phyloP scores from a whole-genome alignment of 2,888 invertebrate species.

The Quadriops clusia region DNA sequence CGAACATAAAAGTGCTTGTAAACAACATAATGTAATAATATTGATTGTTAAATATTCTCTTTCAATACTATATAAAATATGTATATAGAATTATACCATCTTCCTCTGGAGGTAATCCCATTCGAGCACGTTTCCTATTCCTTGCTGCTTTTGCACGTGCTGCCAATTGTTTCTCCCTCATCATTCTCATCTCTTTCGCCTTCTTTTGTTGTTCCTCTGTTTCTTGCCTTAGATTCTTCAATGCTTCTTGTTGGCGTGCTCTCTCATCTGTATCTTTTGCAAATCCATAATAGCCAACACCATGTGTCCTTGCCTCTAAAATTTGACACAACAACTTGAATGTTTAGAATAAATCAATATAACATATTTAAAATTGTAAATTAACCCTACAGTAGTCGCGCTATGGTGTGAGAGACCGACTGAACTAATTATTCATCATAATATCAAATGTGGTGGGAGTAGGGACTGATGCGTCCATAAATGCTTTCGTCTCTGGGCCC shows the following conservation, averaged over 20 bases:
- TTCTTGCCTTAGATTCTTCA: slow-evolving; percentile 57
- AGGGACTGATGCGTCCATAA: too few species aligned
- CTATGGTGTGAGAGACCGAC: too few species aligned
- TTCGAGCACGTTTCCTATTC: slow-evolving; percentile 57
- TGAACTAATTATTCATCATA: too few species aligned
- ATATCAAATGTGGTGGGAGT: too few species aligned
- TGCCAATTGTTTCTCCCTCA: slow-evolving; percentile 54
- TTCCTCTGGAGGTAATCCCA: slow-evolving; percentile 54
- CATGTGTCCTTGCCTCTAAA: slow-evolving; percentile 81
- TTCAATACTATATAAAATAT: slow-evolving; percentile 3
- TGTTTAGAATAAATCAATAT: slow-evolving; percentile 4
- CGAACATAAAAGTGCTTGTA: slow-evolving; percentile 5
- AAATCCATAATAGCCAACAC: slow-evolving; percentile 85
- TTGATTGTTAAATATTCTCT: slow-evolving; percentile 1
- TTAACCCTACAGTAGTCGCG: not conserved
- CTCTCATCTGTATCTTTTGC: slow-evolving; percentile 75
- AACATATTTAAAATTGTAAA: slow-evolving; percentile 9
- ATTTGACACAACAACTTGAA: slow-evolving; percentile 12
- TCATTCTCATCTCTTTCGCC: slow-evolving; percentile 46
- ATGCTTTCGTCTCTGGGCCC: too few species aligned
- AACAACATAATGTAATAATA: not conserved
- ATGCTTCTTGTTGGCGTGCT: slow-evolving; percentile 65
- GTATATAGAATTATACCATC: slow-evolving; percentile 12
- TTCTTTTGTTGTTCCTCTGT: slow-evolving; percentile 57
- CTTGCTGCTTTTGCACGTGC: slow-evolving; percentile 61